These are phyloP conservation scores for Lagenorhynchus albirostris DNA, from an alignment of 2,113 vertebrate genomes.

Conservation along the genomic window DNA sequence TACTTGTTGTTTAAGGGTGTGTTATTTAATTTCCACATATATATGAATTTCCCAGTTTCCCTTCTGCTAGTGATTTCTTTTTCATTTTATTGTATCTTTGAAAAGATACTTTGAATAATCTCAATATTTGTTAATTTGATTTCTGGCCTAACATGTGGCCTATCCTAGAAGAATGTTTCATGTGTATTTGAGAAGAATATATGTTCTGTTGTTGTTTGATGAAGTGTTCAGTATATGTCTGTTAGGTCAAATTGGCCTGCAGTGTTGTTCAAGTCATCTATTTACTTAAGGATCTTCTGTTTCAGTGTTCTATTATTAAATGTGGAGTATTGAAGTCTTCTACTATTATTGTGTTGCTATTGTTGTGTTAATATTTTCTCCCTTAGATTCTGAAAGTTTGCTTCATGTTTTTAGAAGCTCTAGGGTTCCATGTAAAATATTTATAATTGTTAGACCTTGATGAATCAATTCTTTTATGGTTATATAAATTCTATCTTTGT, in stretches of 20 bases:
- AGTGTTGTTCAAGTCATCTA: not conserved
- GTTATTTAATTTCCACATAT: not conserved
- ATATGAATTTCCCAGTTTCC: not conserved
- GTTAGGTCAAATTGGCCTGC: not conserved
- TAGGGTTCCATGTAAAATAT: not conserved
- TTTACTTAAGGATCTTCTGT: not conserved
- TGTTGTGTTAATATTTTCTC: not conserved
- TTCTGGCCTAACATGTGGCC: not conserved
- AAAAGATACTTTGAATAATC: not conserved
- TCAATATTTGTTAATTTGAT: not conserved
- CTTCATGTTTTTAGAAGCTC: not conserved
- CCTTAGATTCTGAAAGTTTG: not conserved
- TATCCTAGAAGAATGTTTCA: not conserved
- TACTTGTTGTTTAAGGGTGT: not conserved
- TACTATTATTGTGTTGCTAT: not conserved
- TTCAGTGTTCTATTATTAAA: not conserved
- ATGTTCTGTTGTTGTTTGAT: not conserved
- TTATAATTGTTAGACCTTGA: not conserved
- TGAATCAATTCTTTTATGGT: not conserved
- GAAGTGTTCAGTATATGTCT: not conserved
- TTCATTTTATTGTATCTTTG: not conserved
- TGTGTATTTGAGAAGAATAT: not conserved
- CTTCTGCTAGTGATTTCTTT: not conserved
- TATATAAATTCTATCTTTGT: not conserved
- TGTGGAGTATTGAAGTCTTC: not conserved